A percentile compares a stretch with the other conserved stretches of the same genome.
These are phyloP conservation scores for Ageneiosus marmoratus DNA, from an alignment of 2,113 vertebrate species.

Conservation along the genomic window DNA sequence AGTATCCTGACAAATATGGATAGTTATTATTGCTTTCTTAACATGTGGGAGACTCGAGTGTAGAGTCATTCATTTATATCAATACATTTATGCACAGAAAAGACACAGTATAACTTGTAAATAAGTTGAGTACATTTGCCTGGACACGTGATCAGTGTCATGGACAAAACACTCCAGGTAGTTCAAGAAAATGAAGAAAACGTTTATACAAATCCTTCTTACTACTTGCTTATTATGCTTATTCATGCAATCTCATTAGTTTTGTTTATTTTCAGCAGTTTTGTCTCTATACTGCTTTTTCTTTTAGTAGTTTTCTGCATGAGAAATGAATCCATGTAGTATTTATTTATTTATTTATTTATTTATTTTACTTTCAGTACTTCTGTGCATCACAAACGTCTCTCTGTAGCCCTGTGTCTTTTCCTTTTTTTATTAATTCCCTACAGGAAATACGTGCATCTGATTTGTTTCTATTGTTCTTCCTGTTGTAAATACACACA, in stretches of 20 bases:
- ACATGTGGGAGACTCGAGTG: not conserved
- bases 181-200: not conserved
- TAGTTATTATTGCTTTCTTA: not conserved
- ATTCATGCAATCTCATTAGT: not conserved
- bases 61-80: not conserved
- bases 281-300: not conserved
- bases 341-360: not conserved
- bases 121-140: not conserved
- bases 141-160: not conserved
- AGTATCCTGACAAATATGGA: not conserved
- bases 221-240: not conserved
- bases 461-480: too few relatives aligned
- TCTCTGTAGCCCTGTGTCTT: too few relatives aligned
- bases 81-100: too few relatives aligned
- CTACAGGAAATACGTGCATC: too few relatives aligned
- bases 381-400: not conserved
- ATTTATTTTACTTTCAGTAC: not conserved
- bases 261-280: not conserved
- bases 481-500: too few relatives aligned
- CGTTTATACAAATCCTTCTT: not conserved
- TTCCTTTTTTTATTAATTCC: too few relatives aligned
- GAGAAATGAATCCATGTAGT: too few relatives aligned
- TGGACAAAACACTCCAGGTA: slow-evolving; percentile 19
- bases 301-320: not conserved
- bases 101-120: too few relatives aligned